Base-by-base conservation (phyloP, 2,113 vertebrate species). In the Pseudorectes ferrugineus region DNA sequence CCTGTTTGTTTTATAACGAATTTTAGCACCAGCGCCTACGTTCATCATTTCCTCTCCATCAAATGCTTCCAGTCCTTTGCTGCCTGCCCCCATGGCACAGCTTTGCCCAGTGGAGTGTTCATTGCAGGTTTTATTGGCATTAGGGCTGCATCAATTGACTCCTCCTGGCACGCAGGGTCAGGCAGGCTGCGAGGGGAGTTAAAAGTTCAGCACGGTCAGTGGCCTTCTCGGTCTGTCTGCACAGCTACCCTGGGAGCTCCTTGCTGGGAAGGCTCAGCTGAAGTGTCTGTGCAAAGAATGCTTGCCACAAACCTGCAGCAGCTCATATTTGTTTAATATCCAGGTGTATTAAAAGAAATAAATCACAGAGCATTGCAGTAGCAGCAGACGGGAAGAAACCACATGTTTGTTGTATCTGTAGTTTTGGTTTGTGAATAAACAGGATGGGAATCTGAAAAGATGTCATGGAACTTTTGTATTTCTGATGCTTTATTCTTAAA, bases 21-120 rank as follows among this genome's bases (percentile, higher is more conserved):
- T 23, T 13, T 4, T 21, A 51, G 67, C 14, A 7, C 25, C 36
- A 14, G 36, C 40, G 21, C 84, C 74, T 38, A 2, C 13, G 1
- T 61, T 85, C 66, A 31, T 76, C 2, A 1, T 40, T 95, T 95
- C 89, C 74, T 66, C 71, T 93, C 80, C 89, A 63, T 55, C 2
- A 4, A 16, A 12, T 67, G 29, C 59, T 80, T 71, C 62, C 59
- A 76, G 48, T 43, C 29, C 66, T 46, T 84, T 28, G 10, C 45
- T 57, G 52, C 31, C 55, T 85, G 12, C 38, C 46, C 79, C 48
- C 13, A 1, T 70, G 67, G 63, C 63, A 29, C 66, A 82, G 78
- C 85, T 66, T 10, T 95, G 93, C 89, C 93, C 85, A 70, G 4
- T 88, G 92, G 63, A 54, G 85, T 95, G 93, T 94, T 96, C 67